phyloP scores from a whole-genome alignment of 2,888 invertebrate genomes.

The Lasioglossum marginatum region DNA sequence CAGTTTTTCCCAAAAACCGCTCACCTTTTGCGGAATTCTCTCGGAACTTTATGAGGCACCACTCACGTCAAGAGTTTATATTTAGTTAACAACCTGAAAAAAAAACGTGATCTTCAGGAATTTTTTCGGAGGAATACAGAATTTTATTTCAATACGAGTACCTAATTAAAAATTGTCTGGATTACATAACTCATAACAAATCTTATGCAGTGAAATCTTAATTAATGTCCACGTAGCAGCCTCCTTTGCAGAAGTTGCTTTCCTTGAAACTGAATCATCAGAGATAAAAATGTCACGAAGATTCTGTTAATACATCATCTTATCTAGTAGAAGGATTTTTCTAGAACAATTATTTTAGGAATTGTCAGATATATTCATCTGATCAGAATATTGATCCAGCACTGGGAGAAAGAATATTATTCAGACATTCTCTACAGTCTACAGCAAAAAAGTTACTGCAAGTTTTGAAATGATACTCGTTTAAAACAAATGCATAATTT shows the following conservation, averaged over 20 bases:
- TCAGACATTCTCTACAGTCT: background rate
- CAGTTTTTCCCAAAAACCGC: background rate
- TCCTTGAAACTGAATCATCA: no score
- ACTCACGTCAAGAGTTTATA: background rate
- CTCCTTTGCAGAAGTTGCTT: no score
- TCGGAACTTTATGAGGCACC: background rate
- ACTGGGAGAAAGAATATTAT: no score
- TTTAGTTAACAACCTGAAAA: background rate
- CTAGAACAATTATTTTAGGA: background rate
- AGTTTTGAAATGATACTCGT: no score
- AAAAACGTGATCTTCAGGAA: background rate
- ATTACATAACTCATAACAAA: background rate
- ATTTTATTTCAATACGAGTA: background rate
- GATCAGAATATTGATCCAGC: no score
- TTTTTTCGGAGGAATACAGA: background rate
- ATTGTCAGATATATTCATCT: no score
- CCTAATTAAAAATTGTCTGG: background rate
- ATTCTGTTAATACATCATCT: no score
- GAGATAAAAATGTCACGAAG: no score
- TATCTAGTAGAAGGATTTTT: no score
- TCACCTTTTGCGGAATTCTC: background rate
- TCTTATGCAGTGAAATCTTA: background rate
- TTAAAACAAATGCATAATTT: background rate
- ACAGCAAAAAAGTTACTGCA: background rate
- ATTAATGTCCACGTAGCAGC: no score